Conservation (phyloP, 2,888 invertebrate species). For the Polietes domitor region DNA sequence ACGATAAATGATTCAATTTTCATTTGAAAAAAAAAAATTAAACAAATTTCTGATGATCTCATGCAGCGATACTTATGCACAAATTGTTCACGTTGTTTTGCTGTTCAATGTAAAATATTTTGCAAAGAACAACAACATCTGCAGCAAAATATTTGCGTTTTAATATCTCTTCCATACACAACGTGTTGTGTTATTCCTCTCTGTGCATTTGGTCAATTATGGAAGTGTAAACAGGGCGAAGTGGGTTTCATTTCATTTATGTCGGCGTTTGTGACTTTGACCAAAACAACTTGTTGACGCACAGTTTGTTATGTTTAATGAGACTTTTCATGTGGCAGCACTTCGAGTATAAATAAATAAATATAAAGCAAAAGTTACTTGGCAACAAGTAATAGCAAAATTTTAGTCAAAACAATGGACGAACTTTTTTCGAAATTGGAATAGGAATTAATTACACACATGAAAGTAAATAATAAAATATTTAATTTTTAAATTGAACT, state of each 20-base stretch:
- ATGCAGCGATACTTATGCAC: neutral
- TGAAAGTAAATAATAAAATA: neutral
- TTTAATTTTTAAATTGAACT: neutral
- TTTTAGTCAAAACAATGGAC: neutral
- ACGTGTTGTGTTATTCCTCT: neutral
- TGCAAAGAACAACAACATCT: neutral
- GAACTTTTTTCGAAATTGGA: neutral
- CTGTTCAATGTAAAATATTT: neutral
- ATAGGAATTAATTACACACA: neutral
- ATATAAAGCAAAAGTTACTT: neutral
- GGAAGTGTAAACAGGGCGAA: neutral
- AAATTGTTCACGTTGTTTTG: neutral
- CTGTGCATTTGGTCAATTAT: neutral
- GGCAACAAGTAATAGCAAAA: neutral
- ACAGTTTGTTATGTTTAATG: neutral
- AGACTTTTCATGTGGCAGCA: neutral
- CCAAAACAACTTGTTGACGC: constrained; percentile 4
- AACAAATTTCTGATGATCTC: neutral
- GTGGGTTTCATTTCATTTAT: neutral
- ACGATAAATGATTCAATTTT: too few species aligned
- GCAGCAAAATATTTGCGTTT: neutral
- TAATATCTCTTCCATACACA: neutral
- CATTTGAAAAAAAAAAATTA: neutral
- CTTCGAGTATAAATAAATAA: neutral
- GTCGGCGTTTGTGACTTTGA: neutral